Base-by-base conservation (phyloP, 1,140 invertebrate genomes). In the Cephus cinctus region DNA sequence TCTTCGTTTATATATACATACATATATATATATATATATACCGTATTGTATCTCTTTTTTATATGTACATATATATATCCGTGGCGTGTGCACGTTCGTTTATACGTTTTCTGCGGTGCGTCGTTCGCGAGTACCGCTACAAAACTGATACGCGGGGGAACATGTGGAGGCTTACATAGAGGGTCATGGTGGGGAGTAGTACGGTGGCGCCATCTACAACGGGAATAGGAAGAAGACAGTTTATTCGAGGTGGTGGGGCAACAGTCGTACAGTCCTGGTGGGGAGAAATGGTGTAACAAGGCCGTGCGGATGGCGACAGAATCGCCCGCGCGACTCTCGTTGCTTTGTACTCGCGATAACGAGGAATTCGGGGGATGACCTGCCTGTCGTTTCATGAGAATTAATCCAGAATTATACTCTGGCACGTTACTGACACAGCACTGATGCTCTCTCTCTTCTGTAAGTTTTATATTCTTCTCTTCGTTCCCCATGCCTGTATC, bases 81-180 rank as follows among this genome's bases (percentile, higher is more conserved):
- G n/a, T n/a, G n/a, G n/a, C n/a, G n/a, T n/a, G n/a, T n/a, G n/a
- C n/a, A n/a, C n/a, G n/a, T n/a, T n/a, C n/a, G n/a, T n/a, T n/a
- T n/a, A n/a, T n/a, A 8, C 14, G 34, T 30, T 36, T 22, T 54
- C 45, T 58, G 47, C 58, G 59, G 57, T 61, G 52, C 56, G 31
- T 61, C 59, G 56, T 63, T 63, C 64, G 61, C 71, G 71, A 72
- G 50, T 70, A 59, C 59, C 67, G 65, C 64, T 71, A 67, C 71
- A 69, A 70, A 70, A 75, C 73, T 75, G 67, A 63, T 71, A 59
- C 51, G 65, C 68, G 61, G 64, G 61, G 65, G 66, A 65, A 66
- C 67, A 74, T 75, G 66, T 74, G 69, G 63, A 56, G 61, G 56
- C 64, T 73, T 71, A 73, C 70, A 71, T 70, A 69, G 56, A 35